Percentiles rank a stretch among this genome's conserved stretches.
phyloP scores from a whole-genome alignment of 2,888 invertebrate species.

The Euclidia mi region DNA sequence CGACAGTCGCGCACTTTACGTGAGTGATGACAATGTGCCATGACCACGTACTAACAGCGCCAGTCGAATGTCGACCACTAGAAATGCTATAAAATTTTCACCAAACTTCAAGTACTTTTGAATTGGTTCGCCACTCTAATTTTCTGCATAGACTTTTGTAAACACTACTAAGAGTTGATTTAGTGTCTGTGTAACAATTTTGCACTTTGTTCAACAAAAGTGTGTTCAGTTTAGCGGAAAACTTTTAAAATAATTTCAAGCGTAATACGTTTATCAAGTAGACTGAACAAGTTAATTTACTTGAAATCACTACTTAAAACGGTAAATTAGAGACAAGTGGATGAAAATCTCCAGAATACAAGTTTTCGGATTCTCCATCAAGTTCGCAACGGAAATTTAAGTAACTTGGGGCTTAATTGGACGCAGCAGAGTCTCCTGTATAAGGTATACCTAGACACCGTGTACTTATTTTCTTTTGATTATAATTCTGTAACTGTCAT shows the following conservation, averaged over 20 bases:
- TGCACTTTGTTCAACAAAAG: too few species aligned
- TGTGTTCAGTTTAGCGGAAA: too few species aligned
- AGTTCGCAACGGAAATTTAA: conserved; percentile 46
- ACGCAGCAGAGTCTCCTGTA: conserved; percentile 25
- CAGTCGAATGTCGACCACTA: conserved; percentile 17
- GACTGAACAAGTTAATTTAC: conserved; percentile 4
- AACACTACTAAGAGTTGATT: conserved; percentile 11
- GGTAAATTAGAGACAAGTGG: conserved; percentile 23
- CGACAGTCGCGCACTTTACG: conserved; percentile 61
- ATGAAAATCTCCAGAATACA: conserved; percentile 48
- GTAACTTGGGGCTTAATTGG: conserved; percentile 37
- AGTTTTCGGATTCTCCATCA: conserved; percentile 59
- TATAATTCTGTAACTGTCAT: background rate
- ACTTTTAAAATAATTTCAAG: too few species aligned
- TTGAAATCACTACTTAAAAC: conserved; percentile 6
- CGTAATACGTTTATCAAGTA: background rate
- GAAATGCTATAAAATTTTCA: conserved; percentile 13
- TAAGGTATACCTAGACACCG: conserved; percentile 47
- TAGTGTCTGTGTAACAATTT: conserved; percentile 2
- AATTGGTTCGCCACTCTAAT: conserved; percentile 11
- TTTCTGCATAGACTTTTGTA: conserved; percentile 3
- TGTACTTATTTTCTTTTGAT: conserved; percentile 18
- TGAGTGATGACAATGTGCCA: conserved; percentile 54
- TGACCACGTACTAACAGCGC: conserved; percentile 15
- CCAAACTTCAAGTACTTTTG: conserved; percentile 4